Base-by-base conservation (phyloP, 2,797 vertebrate species). In the Artibeus lituratus region DNA sequence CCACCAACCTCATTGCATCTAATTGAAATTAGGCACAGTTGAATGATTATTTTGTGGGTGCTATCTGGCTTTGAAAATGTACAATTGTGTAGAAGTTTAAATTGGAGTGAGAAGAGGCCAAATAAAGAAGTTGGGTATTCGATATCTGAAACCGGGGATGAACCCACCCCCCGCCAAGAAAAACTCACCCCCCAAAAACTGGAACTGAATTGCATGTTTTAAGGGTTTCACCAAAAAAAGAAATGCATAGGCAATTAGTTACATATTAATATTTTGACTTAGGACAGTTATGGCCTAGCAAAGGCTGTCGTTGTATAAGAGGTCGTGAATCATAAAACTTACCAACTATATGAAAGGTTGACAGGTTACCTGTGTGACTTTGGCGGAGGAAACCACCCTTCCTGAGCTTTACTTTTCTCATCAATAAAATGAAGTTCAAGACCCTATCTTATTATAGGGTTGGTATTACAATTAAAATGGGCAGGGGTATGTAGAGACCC, bases 21-120 rank as follows among this genome's bases (percentile, higher is more conserved):
- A 91, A 67, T 91, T 95, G 94, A 96, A 97, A 97, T 97, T 97
- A 97, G 97, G 93, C 86, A 37, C 89, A 80, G 90, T 14, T 83
- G 81, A 91, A 37, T 51, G 94, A 96, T 95, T 76, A 90, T 91
- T 95, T 94, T 93, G 57, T 82, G 92, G 94, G 93, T 87, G 1
- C 39, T 84, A 62, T 82, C 92, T 91, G 96, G 55, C 93, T 95
- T 98, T 85, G 76, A 94, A 97, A 95, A 95, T 8, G 19, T 86
- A 72, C 83, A 77, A 77, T 96, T 97, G 94, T 97, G 95, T 12
- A 11, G 96, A 97, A 70, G 92, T 95, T 97, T 96, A 90, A 96
- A 92, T 59, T 74, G 89, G 91, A 97, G 74, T 80, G 80, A 93
- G 94, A 74, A 94, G 90, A 77, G 95, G 90, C 95, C 1, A 1